Percentiles rank a stretch among this genome's conserved stretches.
These are phyloP conservation scores for Melanerpes formicivorus DNA, from an alignment of 2,113 vertebrate species.

Conservation along the genomic window DNA sequence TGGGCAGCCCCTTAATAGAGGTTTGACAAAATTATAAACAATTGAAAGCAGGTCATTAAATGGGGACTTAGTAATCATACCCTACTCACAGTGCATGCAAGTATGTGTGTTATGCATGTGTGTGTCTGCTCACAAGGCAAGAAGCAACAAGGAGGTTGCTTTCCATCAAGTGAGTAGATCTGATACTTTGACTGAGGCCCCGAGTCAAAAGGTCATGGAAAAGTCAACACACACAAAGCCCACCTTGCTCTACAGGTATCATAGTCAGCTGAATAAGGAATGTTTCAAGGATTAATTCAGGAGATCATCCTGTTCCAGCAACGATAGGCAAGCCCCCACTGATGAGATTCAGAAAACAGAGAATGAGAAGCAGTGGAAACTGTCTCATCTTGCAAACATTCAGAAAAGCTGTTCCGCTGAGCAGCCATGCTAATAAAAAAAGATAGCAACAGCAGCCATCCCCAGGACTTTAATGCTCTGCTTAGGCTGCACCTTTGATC, in stretches of 20 bases:
- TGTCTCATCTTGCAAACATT: not conserved
- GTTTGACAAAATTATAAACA: not conserved
- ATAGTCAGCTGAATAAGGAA: not conserved
- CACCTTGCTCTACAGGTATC: not conserved
- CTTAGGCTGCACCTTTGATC: not conserved
- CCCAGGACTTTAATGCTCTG: not conserved
- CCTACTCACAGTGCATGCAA: fast-evolving
- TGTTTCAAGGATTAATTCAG: not conserved
- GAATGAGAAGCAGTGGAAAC: not conserved
- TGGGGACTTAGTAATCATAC: not conserved
- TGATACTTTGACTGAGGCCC: not conserved
- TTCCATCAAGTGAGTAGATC: not conserved
- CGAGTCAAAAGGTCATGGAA: not conserved
- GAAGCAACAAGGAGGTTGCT: not conserved
- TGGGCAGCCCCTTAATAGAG: not conserved
- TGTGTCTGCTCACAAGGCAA: not conserved
- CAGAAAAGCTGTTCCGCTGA: not conserved
- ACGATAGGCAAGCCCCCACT: fast-evolving
- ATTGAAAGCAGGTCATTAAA: not conserved
- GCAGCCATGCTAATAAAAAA: not conserved
- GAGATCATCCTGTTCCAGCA: not conserved
- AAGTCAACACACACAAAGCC: not conserved
- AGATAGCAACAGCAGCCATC: not conserved
- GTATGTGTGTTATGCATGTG: not conserved
- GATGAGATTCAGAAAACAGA: not conserved